These are phyloP conservation scores for Emydocephalus ijimae DNA, from an alignment of 2,113 vertebrate species.

Conservation along the genomic window DNA sequence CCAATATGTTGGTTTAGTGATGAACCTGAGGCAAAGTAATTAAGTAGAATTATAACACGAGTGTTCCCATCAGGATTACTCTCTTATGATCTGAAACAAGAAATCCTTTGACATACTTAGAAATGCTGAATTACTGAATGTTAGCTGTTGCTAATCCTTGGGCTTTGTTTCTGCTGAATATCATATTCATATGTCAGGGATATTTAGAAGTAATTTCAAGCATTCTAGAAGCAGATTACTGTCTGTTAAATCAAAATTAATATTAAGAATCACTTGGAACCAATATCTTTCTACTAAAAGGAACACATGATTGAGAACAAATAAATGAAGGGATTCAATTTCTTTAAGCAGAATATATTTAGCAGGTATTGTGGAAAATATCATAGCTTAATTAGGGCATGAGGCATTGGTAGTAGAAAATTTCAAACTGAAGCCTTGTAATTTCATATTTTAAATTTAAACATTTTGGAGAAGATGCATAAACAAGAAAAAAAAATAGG, in stretches of 20 bases:
- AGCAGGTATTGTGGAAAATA: neutral
- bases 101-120: slow-evolving; percentile 14
- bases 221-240: neutral
- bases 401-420: neutral
- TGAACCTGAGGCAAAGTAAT: slow-evolving; percentile 35
- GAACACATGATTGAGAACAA: neutral
- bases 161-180: slow-evolving; percentile 27
- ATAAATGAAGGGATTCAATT: neutral
- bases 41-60: slow-evolving; percentile 46
- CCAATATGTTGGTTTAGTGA: slow-evolving; percentile 35
- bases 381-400: neutral
- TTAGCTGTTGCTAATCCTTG: slow-evolving; percentile 8
- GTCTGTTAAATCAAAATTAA: neutral
- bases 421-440: neutral
- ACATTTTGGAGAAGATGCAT: neutral
- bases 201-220: neutral
- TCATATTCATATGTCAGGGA: slow-evolving; percentile 9
- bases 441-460: neutral
- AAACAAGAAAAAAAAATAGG: neutral
- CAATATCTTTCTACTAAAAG: neutral
- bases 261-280: neutral
- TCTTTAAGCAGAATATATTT: neutral
- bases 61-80: slow-evolving; percentile 3
- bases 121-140: slow-evolving; percentile 5
- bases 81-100: slow-evolving; percentile 24